A percentile compares a stretch with the other conserved stretches of the same genome.
Conservation (phyloP, 2,113 vertebrate genomes). For the Callorhinus ursinus region DNA sequence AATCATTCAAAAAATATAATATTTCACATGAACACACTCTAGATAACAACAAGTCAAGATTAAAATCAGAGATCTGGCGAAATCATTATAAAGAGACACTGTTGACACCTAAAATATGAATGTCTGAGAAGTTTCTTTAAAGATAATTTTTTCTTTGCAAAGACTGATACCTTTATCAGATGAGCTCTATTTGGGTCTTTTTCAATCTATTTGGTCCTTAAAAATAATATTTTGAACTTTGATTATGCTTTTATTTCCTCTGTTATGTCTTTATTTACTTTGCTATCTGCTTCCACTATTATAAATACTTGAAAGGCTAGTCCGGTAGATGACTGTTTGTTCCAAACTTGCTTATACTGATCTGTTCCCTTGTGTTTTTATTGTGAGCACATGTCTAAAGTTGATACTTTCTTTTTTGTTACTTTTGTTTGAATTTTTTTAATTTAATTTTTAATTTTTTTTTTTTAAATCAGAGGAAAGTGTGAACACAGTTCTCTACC, state of each 20-base stretch:
- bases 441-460: background rate
- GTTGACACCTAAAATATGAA: background rate
- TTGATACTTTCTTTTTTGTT: background rate
- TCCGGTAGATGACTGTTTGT: background rate
- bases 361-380: background rate
- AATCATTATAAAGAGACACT: background rate
- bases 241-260: background rate
- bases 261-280: background rate
- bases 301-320: background rate
- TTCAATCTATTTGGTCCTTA: background rate
- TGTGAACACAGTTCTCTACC: background rate
- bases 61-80: slow-evolving; percentile 11
- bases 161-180: background rate
- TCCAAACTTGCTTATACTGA: background rate
- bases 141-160: background rate
- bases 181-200: background rate
- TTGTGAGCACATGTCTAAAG: background rate
- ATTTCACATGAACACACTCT: background rate
- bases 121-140: slow-evolving; percentile 9
- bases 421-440: background rate
- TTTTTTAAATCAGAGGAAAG: background rate
- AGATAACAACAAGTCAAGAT: background rate
- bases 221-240: background rate
- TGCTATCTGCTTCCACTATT: background rate
- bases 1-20: background rate